Evolutionary conservation across 2,113 vertebrate genomes (phyloP).

Genomic region (Phodopus roborovskii): DNA sequence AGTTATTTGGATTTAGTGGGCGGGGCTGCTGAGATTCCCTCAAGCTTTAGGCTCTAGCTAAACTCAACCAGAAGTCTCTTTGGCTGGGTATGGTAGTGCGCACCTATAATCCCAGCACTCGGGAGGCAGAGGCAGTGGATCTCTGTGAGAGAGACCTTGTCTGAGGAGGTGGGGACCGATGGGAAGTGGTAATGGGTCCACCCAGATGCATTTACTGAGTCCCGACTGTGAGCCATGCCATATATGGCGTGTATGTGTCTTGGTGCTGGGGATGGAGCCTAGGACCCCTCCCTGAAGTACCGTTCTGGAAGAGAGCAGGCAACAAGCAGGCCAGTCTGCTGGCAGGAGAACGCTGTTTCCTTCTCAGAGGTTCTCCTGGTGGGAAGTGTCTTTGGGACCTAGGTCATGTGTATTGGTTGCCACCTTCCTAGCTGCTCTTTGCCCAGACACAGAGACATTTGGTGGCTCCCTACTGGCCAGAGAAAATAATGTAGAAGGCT

Average conservation of each 20-base stretch:
- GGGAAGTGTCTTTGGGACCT: not conserved
- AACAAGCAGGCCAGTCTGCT: not conserved
- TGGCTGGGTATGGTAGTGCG: not conserved
- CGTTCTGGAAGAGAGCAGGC: not conserved
- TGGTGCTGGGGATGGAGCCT: not conserved
- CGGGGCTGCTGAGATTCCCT: not conserved
- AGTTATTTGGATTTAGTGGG: not conserved
- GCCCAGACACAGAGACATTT: not conserved
- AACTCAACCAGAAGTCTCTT: not conserved
- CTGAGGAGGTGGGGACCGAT: not conserved
- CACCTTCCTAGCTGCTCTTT: no score
- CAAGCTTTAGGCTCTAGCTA: not conserved
- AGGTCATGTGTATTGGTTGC: not conserved
- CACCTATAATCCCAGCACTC: not conserved
- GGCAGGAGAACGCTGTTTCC: not conserved
- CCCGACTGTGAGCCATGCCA: not conserved
- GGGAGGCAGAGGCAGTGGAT: not conserved
- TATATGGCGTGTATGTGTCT: rapidly evolving
- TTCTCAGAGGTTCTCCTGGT: not conserved
- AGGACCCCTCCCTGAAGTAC: not conserved
- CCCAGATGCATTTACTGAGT: not conserved
- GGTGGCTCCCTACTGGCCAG: not conserved
- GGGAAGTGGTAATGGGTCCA: not conserved
- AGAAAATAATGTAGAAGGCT: not conserved
- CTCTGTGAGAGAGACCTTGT: not conserved